Evolutionary conservation across 1,140 invertebrate genomes (phyloP).

Genomic region (Heliconius nattereri): DNA sequence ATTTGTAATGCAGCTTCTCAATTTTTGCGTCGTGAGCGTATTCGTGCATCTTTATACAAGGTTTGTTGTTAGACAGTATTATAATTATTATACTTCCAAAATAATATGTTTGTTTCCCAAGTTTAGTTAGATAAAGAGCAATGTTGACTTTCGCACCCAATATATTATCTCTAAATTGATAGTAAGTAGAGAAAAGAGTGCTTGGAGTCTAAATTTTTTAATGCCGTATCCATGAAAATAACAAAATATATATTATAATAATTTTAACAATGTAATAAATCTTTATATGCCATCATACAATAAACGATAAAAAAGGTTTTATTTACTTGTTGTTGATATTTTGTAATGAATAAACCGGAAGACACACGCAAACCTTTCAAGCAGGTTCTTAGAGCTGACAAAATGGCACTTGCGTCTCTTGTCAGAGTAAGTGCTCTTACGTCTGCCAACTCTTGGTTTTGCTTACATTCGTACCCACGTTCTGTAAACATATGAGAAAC

Average conservation of each 20-base stretch:
- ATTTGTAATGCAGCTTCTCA: no score
- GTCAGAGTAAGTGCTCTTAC: conserved; percentile 41
- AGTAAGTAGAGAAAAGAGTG: no score
- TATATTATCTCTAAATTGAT: no score
- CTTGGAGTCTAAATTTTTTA: no score
- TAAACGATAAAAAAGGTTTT: neutral
- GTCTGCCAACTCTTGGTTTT: conserved; percentile 34
- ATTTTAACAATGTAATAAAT: neutral
- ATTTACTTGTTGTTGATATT: conserved; percentile 12
- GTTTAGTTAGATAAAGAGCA: no score
- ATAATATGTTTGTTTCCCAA: no score
- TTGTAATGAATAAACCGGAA: conserved; percentile 25
- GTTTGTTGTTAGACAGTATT: no score
- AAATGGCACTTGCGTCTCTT: conserved; percentile 51
- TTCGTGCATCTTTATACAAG: no score
- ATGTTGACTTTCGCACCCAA: no score
- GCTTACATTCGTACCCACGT: conserved; percentile 26
- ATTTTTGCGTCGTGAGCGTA: no score
- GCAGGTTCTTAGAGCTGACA: conserved; percentile 36
- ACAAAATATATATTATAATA: neutral
- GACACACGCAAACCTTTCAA: conserved; percentile 31
- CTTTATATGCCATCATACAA: neutral
- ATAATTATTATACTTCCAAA: no score
- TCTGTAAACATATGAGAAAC: conserved; percentile 16
- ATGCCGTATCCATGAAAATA: neutral